phyloP scores from a whole-genome alignment of 2,888 invertebrate species.

The Tenthredo distinguenda region DNA sequence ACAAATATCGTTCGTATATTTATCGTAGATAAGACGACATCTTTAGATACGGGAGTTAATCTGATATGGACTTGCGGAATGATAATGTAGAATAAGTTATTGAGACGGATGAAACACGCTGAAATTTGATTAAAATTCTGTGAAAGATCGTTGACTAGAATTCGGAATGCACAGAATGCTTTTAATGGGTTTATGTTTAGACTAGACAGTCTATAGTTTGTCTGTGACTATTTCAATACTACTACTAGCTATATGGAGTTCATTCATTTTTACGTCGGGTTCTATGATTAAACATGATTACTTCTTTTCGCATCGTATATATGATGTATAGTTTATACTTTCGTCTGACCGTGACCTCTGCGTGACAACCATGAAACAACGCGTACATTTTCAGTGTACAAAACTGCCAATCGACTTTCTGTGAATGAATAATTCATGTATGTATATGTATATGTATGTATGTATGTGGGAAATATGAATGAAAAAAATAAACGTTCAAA shows the following conservation, averaged over 20 bases:
- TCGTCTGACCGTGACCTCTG: neutral
- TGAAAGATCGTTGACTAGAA: neutral
- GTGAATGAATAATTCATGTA: neutral
- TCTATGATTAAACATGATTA: constrained; percentile 19
- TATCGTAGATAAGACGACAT: constrained; percentile 2
- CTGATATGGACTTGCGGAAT: neutral
- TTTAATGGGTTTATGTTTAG: constrained; percentile 2
- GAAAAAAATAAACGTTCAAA: constrained; percentile 31
- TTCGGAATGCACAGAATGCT: neutral
- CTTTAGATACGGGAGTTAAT: neutral
- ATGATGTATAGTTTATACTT: neutral
- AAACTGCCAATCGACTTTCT: constrained; percentile 7
- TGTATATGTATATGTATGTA: neutral
- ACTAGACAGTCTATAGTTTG: neutral
- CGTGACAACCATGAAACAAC: constrained; percentile 5
- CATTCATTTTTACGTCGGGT: neutral
- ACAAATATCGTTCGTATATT: neutral
- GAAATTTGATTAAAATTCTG: constrained; percentile 7
- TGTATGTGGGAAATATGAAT: neutral
- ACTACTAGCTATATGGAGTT: neutral
- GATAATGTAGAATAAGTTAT: neutral
- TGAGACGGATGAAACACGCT: neutral
- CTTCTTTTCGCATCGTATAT: neutral
- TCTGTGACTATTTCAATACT: neutral
- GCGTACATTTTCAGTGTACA: neutral